phyloP scores from a whole-genome alignment of 2,113 vertebrate genomes.

The Cygnus buccinator region DNA sequence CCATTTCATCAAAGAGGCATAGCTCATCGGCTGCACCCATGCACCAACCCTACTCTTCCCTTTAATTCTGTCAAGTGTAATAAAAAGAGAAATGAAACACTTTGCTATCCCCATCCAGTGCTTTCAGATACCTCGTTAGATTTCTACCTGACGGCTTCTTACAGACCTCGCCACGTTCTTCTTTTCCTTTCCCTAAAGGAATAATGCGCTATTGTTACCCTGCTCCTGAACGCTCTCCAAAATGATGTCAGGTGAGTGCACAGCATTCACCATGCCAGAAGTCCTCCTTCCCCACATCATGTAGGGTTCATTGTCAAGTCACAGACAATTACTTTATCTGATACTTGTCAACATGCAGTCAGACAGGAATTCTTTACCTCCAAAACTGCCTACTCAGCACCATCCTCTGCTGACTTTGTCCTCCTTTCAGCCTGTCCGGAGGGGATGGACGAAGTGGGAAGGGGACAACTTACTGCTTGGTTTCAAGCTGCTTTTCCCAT shows the following conservation, averaged over 20 bases:
- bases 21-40: neutral
- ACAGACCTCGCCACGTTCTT: neutral
- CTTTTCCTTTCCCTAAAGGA: neutral
- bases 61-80: neutral
- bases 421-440: neutral
- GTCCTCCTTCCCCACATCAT: neutral
- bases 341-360: neutral
- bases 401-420: neutral
- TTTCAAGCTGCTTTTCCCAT: neutral
- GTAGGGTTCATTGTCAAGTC: neutral
- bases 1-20: neutral
- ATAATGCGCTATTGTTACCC: neutral
- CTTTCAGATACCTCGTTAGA: neutral
- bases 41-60: neutral
- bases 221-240: neutral
- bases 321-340: conserved; percentile 8
- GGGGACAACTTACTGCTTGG: neutral
- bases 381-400: neutral
- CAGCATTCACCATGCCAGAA: neutral
- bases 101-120: neutral
- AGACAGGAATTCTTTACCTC: neutral
- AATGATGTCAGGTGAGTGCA: neutral
- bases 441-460: neutral
- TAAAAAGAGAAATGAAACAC: neutral
- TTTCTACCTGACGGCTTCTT: neutral